phyloP scores from a whole-genome alignment of 2,113 vertebrate genomes.

The Amphiprion percula region DNA sequence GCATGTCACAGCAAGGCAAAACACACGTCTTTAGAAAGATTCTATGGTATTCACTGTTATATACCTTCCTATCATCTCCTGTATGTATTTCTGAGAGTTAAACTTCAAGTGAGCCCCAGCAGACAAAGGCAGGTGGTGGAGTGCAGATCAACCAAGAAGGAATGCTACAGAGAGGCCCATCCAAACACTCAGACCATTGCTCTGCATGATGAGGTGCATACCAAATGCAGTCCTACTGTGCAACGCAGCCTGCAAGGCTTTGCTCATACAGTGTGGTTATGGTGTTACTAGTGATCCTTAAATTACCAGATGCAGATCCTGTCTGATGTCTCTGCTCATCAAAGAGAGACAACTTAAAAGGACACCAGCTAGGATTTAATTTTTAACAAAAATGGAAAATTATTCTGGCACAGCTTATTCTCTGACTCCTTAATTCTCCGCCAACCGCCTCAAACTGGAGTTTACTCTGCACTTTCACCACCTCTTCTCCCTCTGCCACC shows the following conservation, averaged over 20 bases:
- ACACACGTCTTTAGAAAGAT: neutral
- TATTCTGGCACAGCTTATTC: neutral
- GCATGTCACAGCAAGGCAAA: slow-evolving; percentile 5
- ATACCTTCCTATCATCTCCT: slow-evolving; percentile 6
- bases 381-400: slow-evolving; percentile 32
- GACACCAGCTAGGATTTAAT: slow-evolving; percentile 11
- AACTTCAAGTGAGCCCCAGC: slow-evolving; percentile 39
- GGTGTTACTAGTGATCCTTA: slow-evolving; percentile 54
- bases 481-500: slow-evolving; percentile 31
- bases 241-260: slow-evolving; percentile 7
- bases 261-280: slow-evolving; percentile 35
- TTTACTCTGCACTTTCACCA: slow-evolving; percentile 38
- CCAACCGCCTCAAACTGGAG: slow-evolving; percentile 21
- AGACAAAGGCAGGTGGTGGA: slow-evolving; percentile 64
- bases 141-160: slow-evolving; percentile 52
- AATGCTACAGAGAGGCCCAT: slow-evolving; percentile 71
- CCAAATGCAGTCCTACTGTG: slow-evolving; percentile 44
- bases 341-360: slow-evolving; percentile 42
- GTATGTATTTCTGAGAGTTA: slow-evolving; percentile 14
- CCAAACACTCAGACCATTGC: slow-evolving; percentile 60
- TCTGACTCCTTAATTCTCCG: slow-evolving; percentile 23
- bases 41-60: neutral
- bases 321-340: slow-evolving; percentile 39
- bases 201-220: slow-evolving; percentile 52
- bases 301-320: slow-evolving; percentile 34